Evolutionary conservation across 2,113 vertebrate genomes (phyloP), one percentile per base, ranked within the genome.

Genomic region (Ceyx cyanopectus): DNA sequence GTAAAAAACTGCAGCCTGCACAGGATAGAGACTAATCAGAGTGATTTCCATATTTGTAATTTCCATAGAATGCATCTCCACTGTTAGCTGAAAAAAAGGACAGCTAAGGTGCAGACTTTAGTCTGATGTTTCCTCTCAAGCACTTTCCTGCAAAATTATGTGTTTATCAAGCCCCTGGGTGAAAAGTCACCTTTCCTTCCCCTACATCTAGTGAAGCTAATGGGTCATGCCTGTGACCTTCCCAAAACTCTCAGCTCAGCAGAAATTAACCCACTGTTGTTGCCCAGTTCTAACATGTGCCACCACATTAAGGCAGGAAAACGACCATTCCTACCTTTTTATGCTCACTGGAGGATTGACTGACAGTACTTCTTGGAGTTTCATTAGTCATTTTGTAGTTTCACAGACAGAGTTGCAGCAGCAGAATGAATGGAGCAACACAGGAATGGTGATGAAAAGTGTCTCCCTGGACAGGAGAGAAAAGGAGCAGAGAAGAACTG

Each of bases 201-300:
- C 81, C n/a, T 93, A 40, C 43, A 46, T 14, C 67, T 50, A 53
- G 24, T 56, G 53, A n/a, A 89, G 43, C 50, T 93, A 93, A 93
- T 81, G 84, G 87, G 29, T 87, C 68, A 21, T 94, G 86, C 57
- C 43, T 70, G 20, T 89, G 83, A 60, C 50, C 68, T 43, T 90
- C 37, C 74, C 61, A 78, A 78, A 93, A 90, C 61, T 86, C 78
- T 57, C 5, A 1, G 66, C 73, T 96, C 94, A 93, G 93, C 90
- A 94, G 82, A 94, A 94, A 81, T 91, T 50, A 88, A 85, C 83
- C 76, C 82, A 87, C 79, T 85, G 69, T 90, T 54, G 82, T 92
- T 86, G n/a, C 76, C 60, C 1, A 0, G 12, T 82, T 91, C 61
- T 85, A 90, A 78, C 51, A 77, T 27, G 58, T 60, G 51, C 58